These are phyloP conservation scores for Halcyon chelicuti DNA, from an alignment of 2,797 vertebrate genomes.

Conservation along the genomic window DNA sequence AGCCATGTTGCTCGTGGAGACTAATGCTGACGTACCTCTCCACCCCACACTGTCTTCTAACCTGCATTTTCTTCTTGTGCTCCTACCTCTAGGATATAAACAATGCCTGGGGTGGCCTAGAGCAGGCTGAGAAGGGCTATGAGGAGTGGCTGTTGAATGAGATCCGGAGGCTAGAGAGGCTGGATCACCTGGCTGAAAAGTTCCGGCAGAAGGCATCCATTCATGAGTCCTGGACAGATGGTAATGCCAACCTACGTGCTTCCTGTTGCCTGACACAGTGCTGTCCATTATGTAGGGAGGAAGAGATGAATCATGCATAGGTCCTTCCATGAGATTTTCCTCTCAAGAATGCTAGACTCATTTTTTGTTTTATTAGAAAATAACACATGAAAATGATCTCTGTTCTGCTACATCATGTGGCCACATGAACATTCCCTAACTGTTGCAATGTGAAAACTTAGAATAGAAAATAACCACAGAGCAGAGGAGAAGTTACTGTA, in stretches of 20 bases:
- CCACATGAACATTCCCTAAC: not conserved
- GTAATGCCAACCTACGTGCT: constrained; percentile 54
- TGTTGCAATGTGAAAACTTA: not conserved
- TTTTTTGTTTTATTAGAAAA: not conserved
- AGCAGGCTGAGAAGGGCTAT: constrained; percentile 97
- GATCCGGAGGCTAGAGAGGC: constrained; percentile 94
- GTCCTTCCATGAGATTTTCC: not conserved
- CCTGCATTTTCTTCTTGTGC: not conserved
- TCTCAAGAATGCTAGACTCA: not conserved
- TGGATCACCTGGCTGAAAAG: constrained; percentile 97
- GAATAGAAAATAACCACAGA: not conserved
- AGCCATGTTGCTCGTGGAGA: not conserved
- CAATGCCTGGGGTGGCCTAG: constrained; percentile 93
- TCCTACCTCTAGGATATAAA: constrained; percentile 88
- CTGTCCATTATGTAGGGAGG: not conserved
- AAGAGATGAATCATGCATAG: not conserved
- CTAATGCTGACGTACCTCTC: not conserved
- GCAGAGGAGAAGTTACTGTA: not conserved
- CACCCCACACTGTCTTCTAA: not conserved
- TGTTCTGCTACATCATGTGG: not conserved
- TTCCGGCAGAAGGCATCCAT: constrained; percentile 98
- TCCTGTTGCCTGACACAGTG: not conserved
- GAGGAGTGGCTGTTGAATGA: constrained; percentile 98
- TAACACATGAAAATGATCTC: not conserved
- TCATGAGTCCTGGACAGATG: constrained; percentile 95